Percentiles rank a stretch among this genome's conserved stretches.
Conservation (phyloP, 2,797 vertebrate genomes). For the Chiloscyllium punctatum region DNA sequence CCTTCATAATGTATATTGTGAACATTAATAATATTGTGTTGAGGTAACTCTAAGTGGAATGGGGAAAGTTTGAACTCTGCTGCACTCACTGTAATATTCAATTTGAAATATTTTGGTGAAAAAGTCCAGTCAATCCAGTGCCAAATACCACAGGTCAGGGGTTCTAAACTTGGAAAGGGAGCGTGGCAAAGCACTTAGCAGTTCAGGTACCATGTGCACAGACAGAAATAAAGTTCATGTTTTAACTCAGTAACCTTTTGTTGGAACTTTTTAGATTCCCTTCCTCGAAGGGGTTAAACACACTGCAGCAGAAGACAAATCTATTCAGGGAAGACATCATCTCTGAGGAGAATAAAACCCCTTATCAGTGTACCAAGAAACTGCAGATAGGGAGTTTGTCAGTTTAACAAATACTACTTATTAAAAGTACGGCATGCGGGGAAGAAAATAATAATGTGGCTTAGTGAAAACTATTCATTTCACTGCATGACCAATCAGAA, state of each 20-base stretch:
- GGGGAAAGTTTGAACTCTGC: no score
- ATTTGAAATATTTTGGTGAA: no score
- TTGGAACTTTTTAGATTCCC: background rate
- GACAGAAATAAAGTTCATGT: background rate
- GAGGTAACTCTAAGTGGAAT: no score
- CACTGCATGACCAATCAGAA: slow-evolving; percentile 11
- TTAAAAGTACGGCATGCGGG: background rate
- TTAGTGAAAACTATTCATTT: slow-evolving; percentile 10
- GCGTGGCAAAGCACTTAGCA: background rate
- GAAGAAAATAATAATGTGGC: slow-evolving; percentile 13
- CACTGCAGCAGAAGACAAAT: background rate
- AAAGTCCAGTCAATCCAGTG: background rate
- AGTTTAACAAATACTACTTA: slow-evolving; percentile 35
- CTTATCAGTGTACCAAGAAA: background rate
- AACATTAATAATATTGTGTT: no score
- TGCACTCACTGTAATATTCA: no score
- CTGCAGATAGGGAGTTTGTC: slow-evolving; percentile 11
- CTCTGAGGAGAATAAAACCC: background rate
- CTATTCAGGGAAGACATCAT: background rate
- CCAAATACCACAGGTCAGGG: background rate
- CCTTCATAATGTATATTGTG: no score
- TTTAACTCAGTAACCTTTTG: background rate
- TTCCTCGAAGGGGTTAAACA: background rate
- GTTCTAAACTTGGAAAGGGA: background rate
- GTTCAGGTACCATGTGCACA: background rate